Percentiles rank a stretch among this genome's conserved stretches.
Conservation (phyloP, 2,797 vertebrate species). For the Siniperca scherzeri region DNA sequence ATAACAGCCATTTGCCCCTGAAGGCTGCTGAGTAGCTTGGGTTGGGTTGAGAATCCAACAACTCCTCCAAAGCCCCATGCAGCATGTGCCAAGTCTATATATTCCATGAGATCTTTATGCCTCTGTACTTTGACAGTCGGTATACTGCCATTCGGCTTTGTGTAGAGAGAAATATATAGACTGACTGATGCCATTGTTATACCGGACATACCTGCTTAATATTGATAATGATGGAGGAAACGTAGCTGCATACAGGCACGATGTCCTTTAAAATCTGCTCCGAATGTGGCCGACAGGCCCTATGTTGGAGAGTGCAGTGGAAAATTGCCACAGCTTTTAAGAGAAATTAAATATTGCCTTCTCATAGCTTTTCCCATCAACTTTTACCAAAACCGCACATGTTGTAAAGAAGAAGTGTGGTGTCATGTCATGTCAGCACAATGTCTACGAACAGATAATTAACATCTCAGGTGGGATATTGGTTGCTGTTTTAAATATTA, state of each 20-base stretch:
- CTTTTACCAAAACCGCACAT: slow-evolving; percentile 50
- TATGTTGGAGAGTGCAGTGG: slow-evolving; percentile 32
- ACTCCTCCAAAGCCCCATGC: slow-evolving; percentile 62
- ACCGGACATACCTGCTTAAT: slow-evolving; percentile 42
- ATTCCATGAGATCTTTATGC: slow-evolving; percentile 75
- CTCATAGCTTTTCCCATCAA: slow-evolving; percentile 34
- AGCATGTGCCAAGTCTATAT: slow-evolving; percentile 69
- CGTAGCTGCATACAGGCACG: slow-evolving; percentile 4
- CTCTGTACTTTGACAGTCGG: slow-evolving; percentile 69
- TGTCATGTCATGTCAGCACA: slow-evolving; percentile 55
- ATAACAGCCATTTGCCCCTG: slow-evolving; percentile 72
- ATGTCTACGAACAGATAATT: slow-evolving; percentile 48
- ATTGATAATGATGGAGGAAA: slow-evolving; percentile 48
- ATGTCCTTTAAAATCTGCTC: slow-evolving; percentile 49
- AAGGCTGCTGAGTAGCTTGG: slow-evolving; percentile 69
- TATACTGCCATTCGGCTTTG: slow-evolving; percentile 71
- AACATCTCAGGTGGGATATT: slow-evolving; percentile 39
- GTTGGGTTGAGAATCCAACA: slow-evolving; percentile 72
- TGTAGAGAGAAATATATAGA: slow-evolving; percentile 63
- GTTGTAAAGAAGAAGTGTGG: slow-evolving; percentile 40
- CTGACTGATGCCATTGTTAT: slow-evolving; percentile 50
- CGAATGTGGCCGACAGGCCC: slow-evolving; percentile 24
- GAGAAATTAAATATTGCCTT: slow-evolving; percentile 61
- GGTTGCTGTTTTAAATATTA: slow-evolving; percentile 59
- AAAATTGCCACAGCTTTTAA: slow-evolving; percentile 59